Evolutionary conservation across 2,113 vertebrate species (phyloP).

Genomic region (Macaca mulatta): DNA sequence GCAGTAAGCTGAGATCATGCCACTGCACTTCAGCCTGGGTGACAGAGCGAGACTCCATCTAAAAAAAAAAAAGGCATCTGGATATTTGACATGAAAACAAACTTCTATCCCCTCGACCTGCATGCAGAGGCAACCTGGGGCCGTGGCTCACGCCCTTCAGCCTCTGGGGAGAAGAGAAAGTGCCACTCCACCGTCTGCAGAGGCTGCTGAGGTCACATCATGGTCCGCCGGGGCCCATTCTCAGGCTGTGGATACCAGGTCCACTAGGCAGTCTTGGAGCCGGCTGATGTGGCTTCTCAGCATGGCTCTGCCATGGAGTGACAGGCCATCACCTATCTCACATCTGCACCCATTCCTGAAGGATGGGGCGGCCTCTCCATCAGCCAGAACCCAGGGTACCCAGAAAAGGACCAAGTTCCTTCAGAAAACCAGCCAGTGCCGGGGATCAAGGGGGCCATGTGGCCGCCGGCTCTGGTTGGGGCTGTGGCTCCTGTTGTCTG

Average conservation of each 20-base stretch:
- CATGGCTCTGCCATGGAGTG: background rate
- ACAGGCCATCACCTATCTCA: rapidly evolving
- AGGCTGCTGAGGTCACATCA: background rate
- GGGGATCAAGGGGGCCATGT: rapidly evolving
- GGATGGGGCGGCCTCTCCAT: background rate
- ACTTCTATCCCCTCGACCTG: background rate
- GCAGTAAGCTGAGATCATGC: too few relatives aligned
- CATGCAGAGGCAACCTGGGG: background rate
- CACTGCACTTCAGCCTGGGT: too few relatives aligned
- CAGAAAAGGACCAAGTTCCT: background rate
- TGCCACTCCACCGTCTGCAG: background rate
- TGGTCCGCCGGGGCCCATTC: background rate
- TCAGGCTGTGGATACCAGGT: background rate
- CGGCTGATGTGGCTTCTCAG: rapidly evolving
- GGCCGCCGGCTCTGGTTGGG: background rate
- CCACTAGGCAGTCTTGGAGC: background rate
- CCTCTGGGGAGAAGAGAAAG: background rate
- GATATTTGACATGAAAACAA: background rate
- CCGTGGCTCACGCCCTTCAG: rapidly evolving
- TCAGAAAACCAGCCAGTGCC: rapidly evolving
- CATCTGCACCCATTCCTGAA: background rate
- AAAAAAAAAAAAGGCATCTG: too few relatives aligned
- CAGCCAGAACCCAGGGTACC: background rate
- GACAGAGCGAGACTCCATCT: too few relatives aligned
- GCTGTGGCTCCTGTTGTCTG: background rate